Conservation (phyloP, 64 coral and sea anemone genomes). For the Catalaphyllia jardinei region DNA sequence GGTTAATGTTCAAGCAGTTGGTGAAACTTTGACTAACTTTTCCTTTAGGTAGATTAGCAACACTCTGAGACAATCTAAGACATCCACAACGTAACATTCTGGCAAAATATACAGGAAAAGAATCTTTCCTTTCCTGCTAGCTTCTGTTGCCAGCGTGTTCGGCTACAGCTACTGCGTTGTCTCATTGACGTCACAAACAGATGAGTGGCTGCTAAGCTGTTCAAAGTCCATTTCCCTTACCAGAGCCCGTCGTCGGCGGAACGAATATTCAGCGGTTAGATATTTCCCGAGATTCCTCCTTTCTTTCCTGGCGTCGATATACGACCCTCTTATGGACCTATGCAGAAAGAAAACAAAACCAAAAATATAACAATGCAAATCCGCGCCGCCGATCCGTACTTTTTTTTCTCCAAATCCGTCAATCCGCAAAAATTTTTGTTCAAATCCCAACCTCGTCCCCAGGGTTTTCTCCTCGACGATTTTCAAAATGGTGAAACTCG, state of each 20-base stretch:
- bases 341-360: no score
- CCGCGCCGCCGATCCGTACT: no score
- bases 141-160: neutral
- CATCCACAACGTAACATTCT: constrained; percentile 45
- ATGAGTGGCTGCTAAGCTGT: constrained; percentile 30
- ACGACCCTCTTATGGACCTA: no score
- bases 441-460: no score
- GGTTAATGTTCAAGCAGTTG: neutral
- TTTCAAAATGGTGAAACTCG: no score
- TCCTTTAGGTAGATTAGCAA: constrained; percentile 24
- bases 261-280: neutral
- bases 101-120: neutral
- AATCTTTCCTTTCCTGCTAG: neutral
- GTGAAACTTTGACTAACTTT: neutral
- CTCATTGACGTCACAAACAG: neutral
- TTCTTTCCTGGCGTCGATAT: no score
- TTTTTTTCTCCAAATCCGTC: no score
- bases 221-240: neutral
- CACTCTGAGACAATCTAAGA: constrained; percentile 7
- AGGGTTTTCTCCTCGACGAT: no score
- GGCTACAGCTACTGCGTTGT: neutral
- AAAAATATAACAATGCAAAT: no score
- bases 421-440: no score
- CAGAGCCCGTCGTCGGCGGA: neutral
- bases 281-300: neutral